Evolutionary conservation across 2,797 vertebrate genomes (phyloP).

Genomic region (Sylvia borin): DNA sequence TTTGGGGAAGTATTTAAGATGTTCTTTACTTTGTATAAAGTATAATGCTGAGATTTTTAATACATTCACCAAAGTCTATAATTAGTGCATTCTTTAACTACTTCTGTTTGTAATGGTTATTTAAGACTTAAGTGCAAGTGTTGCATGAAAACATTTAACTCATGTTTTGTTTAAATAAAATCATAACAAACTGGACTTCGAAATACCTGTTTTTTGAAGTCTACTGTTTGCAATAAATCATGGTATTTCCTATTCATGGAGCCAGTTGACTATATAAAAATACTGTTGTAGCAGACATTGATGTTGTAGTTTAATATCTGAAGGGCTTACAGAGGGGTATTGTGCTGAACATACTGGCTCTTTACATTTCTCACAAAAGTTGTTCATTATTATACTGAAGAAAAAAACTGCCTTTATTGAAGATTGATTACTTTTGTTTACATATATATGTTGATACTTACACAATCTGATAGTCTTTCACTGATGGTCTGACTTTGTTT

Average conservation of each 20-base stretch:
- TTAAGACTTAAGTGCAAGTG: constrained; percentile 70
- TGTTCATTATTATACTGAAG: background rate
- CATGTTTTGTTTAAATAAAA: constrained; percentile 75
- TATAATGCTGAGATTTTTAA: constrained; percentile 66
- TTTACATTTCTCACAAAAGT: constrained; percentile 5
- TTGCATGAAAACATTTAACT: constrained; percentile 73
- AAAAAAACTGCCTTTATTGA: constrained; percentile 31
- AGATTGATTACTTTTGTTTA: constrained; percentile 21
- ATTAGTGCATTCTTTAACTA: constrained; percentile 64
- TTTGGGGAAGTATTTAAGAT: constrained; percentile 70
- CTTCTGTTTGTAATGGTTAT: constrained; percentile 71
- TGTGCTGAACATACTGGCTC: constrained; percentile 14
- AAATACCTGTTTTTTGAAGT: constrained; percentile 63
- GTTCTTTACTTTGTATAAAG: constrained; percentile 73
- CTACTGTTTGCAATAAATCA: constrained; percentile 71
- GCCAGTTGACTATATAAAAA: constrained; percentile 16
- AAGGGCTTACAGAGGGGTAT: constrained; percentile 51
- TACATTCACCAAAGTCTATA: constrained; percentile 62
- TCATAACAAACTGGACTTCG: constrained; percentile 63
- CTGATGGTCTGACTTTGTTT: background rate
- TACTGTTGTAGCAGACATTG: background rate
- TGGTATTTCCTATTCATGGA: constrained; percentile 39
- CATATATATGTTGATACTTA: background rate
- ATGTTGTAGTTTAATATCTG: constrained; percentile 6
- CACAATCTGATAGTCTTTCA: background rate